Percentiles rank a stretch among this genome's conserved stretches.
Conservation (phyloP, 2,888 invertebrate genomes). For the Chymomyza amoena region DNA sequence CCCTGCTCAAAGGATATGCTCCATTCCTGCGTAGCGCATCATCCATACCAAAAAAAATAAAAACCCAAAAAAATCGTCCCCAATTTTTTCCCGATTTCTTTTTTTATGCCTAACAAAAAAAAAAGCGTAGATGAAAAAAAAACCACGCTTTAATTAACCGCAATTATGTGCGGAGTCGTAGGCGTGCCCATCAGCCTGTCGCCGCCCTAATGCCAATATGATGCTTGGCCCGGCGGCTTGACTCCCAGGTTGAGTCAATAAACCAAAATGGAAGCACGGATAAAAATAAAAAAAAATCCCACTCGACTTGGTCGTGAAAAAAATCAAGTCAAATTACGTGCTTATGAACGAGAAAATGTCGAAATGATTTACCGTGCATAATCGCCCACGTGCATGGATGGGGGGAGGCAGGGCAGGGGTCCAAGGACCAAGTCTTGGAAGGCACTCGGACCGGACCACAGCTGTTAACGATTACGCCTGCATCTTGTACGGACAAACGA, state of each 20-base stretch:
- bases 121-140: slow-evolving; percentile 24
- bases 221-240: slow-evolving; percentile 39
- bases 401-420: neutral
- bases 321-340: slow-evolving; percentile 74
- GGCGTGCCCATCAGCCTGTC: neutral
- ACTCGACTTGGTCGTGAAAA: slow-evolving; percentile 27
- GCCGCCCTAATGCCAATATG: neutral
- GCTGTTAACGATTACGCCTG: slow-evolving; percentile 34
- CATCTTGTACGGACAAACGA: neutral
- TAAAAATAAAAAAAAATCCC: slow-evolving; percentile 25
- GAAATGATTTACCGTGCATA: slow-evolving; percentile 76
- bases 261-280: slow-evolving; percentile 40
- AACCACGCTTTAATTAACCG: slow-evolving; percentile 74
- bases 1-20: neutral
- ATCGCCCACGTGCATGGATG: slow-evolving; percentile 54
- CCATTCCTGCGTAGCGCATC: neutral
- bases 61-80: slow-evolving; percentile 1
- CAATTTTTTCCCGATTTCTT: slow-evolving; percentile 16
- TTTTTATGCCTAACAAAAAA: slow-evolving; percentile 1
- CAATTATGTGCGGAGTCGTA: slow-evolving; percentile 71
- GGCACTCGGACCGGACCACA: slow-evolving; percentile 36
- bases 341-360: slow-evolving; percentile 74
- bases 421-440: neutral
- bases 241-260: slow-evolving; percentile 56
- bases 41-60: neutral